Percentiles rank a stretch among this genome's conserved stretches.
Evolutionary conservation across 2,113 vertebrate species (phyloP).

Genomic region (Tetrax tetrax): DNA sequence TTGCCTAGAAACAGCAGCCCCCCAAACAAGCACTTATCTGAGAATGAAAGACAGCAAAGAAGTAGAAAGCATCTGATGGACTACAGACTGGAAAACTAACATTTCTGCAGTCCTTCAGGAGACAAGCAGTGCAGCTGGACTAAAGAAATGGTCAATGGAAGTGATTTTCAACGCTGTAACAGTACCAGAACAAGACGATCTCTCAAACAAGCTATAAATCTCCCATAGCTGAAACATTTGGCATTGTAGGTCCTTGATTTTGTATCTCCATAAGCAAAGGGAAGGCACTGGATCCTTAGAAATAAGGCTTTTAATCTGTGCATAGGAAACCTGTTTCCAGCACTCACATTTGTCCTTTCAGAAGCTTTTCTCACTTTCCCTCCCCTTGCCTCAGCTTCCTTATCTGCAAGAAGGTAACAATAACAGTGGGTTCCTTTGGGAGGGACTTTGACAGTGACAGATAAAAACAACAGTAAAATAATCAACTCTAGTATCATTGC

Average conservation of each 20-base stretch:
- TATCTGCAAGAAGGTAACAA: neutral
- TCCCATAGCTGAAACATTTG: neutral
- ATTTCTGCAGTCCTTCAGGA: neutral
- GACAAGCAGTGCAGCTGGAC: neutral
- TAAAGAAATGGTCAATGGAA: neutral
- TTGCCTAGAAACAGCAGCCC: neutral
- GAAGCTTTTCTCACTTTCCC: neutral
- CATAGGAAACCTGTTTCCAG: neutral
- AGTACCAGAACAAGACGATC: neutral
- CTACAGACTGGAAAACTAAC: neutral
- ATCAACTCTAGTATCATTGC: neutral
- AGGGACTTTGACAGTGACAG: neutral
- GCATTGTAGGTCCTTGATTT: neutral
- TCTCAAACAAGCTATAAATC: neutral
- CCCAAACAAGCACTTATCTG: neutral
- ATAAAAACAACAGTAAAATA: neutral
- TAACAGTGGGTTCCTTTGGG: neutral
- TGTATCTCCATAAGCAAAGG: neutral
- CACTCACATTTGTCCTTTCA: accelerated
- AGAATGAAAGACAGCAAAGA: neutral
- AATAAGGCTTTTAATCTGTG: neutral
- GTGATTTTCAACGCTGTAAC: neutral
- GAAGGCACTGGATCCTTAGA: neutral
- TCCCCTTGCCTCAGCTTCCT: neutral
- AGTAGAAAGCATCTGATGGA: neutral